Conservation (phyloP, 1,140 invertebrate species). For the Zophobas morio region DNA sequence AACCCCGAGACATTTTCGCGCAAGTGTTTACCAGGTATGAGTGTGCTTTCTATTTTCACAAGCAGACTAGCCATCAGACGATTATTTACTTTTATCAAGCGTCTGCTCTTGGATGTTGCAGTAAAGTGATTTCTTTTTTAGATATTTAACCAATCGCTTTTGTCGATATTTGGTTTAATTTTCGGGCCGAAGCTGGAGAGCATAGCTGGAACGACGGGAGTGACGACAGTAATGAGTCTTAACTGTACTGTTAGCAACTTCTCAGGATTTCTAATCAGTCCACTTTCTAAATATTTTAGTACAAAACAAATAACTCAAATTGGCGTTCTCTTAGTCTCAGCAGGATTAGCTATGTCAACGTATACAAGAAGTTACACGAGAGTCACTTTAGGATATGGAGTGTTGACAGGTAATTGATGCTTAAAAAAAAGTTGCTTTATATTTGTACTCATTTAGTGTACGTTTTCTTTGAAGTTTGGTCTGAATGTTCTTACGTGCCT, state of each 20-base stretch:
- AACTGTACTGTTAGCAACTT: constrained; percentile 80
- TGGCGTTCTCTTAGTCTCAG: constrained; percentile 74
- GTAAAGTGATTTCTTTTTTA: constrained; percentile 65
- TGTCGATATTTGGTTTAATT: constrained; percentile 80
- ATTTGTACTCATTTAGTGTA: constrained; percentile 10
- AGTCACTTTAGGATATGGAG: constrained; percentile 78
- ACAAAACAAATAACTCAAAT: constrained; percentile 75
- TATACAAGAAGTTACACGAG: constrained; percentile 75
- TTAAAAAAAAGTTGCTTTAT: too few species aligned
- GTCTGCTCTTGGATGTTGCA: constrained; percentile 9
- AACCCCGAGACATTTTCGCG: constrained; percentile 18
- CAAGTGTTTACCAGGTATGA: constrained; percentile 22
- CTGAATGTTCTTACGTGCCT: constrained; percentile 37
- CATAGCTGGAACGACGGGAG: constrained; percentile 77
- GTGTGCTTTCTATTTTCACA: constrained; percentile 10
- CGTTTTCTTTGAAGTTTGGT: constrained; percentile 15
- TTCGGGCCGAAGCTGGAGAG: constrained; percentile 76
- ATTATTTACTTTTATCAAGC: background rate
- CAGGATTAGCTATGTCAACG: constrained; percentile 75
- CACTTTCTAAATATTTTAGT: constrained; percentile 75
- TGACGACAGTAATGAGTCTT: constrained; percentile 78
- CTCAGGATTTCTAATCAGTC: constrained; percentile 78
- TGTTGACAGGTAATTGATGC: constrained; percentile 72
- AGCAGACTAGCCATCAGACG: background rate
- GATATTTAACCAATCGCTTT: constrained; percentile 81